Evolutionary conservation across 2,797 vertebrate species (phyloP).

Genomic region (Florisuga fusca): DNA sequence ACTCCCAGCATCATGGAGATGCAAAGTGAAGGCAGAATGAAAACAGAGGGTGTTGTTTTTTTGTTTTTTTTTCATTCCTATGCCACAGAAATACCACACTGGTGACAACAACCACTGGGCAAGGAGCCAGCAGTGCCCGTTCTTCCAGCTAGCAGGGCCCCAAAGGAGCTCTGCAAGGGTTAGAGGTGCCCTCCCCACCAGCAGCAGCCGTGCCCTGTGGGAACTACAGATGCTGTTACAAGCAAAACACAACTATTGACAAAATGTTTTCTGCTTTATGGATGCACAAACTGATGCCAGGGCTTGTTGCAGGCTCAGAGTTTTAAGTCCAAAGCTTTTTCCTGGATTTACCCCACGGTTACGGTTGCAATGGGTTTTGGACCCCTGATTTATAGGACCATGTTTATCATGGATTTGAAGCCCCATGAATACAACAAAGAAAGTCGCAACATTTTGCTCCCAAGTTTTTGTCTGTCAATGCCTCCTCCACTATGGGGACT

Average conservation of each 20-base stretch:
- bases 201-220: not conserved
- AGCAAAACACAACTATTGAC: not conserved
- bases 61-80: not conserved
- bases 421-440: not conserved
- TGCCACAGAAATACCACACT: not conserved
- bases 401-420: not conserved
- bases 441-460: not conserved
- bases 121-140: not conserved
- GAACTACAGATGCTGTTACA: not conserved
- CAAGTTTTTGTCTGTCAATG: not conserved
- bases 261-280: fast-evolving
- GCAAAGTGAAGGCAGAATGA: not conserved
- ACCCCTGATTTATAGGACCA: not conserved
- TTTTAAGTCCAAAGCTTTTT: not conserved
- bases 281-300: not conserved
- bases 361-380: not conserved
- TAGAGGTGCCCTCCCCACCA: not conserved
- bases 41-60: not conserved
- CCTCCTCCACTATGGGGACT: not conserved
- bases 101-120: not conserved
- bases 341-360: not conserved
- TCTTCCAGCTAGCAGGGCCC: not conserved
- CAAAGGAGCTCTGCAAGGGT: not conserved
- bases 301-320: not conserved
- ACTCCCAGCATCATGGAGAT: not conserved